These are phyloP conservation scores for Pheosia gnoma DNA, from an alignment of 2,888 invertebrate species.

Conservation along the genomic window DNA sequence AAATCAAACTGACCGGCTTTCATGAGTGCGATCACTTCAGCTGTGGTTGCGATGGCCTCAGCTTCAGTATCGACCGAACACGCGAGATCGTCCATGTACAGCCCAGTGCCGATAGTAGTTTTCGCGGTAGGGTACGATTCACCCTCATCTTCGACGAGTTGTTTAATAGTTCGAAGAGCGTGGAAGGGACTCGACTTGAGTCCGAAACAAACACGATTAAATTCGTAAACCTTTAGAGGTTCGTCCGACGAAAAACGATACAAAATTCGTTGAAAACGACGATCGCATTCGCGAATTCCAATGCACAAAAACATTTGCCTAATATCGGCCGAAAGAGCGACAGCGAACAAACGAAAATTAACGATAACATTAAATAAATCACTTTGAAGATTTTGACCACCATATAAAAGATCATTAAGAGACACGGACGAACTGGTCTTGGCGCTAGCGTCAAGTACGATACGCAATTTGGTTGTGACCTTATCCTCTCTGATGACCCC, in stretches of 20 bases:
- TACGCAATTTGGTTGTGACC: slow-evolving; percentile 11
- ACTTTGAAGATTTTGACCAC: slow-evolving; percentile 23
- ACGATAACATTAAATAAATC: slow-evolving; percentile 28
- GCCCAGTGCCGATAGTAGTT: background rate
- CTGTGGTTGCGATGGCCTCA: slow-evolving; percentile 5
- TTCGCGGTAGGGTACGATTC: background rate
- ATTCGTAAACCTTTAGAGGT: slow-evolving; percentile 13
- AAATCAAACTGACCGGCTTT: slow-evolving; percentile 19
- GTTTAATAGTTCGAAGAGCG: slow-evolving; percentile 18
- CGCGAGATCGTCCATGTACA: slow-evolving; percentile 18
- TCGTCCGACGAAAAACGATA: slow-evolving; percentile 21
- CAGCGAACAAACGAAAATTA: slow-evolving; percentile 23
- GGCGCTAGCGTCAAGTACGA: slow-evolving; percentile 18
- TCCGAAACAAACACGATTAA: slow-evolving; percentile 27
- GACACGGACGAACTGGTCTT: slow-evolving; percentile 15
- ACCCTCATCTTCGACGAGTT: slow-evolving; percentile 13
- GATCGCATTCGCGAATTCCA: slow-evolving; percentile 17
- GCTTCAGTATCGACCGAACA: slow-evolving; percentile 4
- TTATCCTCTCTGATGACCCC: slow-evolving; percentile 17
- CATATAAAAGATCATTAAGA: slow-evolving; percentile 24
- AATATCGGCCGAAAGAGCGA: slow-evolving; percentile 27
- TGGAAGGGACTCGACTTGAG: slow-evolving; percentile 22
- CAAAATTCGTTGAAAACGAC: slow-evolving; percentile 22
- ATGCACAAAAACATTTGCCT: slow-evolving; percentile 28
- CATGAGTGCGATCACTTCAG: slow-evolving; percentile 15